phyloP scores from a whole-genome alignment of 1,140 invertebrate genomes.

The Microplitis demolitor region DNA sequence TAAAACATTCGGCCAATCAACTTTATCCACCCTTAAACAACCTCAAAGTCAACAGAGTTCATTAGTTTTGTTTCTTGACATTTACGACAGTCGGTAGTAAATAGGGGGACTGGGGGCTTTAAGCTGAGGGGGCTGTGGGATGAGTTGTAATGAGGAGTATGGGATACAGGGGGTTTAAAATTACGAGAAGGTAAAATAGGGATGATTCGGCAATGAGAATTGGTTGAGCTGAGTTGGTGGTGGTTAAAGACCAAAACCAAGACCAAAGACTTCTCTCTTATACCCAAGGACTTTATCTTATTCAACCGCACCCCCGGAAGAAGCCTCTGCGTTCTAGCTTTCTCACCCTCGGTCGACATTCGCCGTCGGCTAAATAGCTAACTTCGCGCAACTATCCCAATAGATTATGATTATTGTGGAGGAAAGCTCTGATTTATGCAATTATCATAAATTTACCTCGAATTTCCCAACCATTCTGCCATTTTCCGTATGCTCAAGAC shows the following conservation, averaged over 20 bases:
- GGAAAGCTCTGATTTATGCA: slow-evolving; percentile 62
- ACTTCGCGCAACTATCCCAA: slow-evolving; percentile 61
- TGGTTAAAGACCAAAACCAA: neutral
- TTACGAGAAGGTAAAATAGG: too few species aligned
- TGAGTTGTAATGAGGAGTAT: too few species aligned
- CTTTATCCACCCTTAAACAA: neutral
- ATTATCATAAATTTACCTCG: slow-evolving; percentile 60
- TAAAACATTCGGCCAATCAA: neutral
- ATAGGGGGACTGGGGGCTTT: neutral
- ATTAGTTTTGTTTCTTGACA: slow-evolving; percentile 5
- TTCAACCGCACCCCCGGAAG: slow-evolving; percentile 40
- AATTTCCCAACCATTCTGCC: slow-evolving; percentile 39
- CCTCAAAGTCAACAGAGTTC: neutral
- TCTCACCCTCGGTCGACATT: slow-evolving; percentile 42
- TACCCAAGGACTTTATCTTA: slow-evolving; percentile 52
- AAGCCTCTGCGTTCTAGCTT: neutral
- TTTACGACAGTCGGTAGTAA: neutral
- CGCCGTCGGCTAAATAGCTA: slow-evolving; percentile 61
- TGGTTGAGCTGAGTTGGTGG: neutral
- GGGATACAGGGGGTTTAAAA: too few species aligned
- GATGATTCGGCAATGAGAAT: slow-evolving; percentile 3
- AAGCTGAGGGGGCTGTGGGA: neutral
- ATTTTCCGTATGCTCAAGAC: slow-evolving; percentile 57
- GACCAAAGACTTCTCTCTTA: slow-evolving; percentile 29
- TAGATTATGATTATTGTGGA: slow-evolving; percentile 63